Conservation (phyloP, 1,140 invertebrate species). For the Lepidurus apus region DNA sequence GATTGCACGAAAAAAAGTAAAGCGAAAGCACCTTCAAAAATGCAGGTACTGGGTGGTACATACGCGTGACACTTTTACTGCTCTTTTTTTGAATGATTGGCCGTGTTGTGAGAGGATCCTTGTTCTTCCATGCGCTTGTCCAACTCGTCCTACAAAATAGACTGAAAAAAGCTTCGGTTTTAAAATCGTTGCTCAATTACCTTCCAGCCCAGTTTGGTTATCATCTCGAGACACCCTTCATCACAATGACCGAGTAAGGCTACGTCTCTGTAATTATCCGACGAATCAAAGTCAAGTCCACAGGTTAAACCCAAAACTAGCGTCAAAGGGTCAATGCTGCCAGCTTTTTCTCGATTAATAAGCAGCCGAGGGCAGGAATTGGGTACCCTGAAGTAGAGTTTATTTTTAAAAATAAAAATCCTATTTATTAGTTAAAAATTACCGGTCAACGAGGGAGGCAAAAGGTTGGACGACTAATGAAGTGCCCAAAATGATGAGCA, state of each 20-base stretch:
- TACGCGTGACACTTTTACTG: neutral
- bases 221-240: conserved; percentile 69
- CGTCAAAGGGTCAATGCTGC: conserved; percentile 51
- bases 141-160: neutral
- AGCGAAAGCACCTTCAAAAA: conserved; percentile 3
- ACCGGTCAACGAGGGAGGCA: conserved; percentile 78
- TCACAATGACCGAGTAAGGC: conserved; percentile 82
- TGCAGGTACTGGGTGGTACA: neutral
- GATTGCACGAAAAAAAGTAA: neutral
- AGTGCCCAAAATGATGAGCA: conserved; percentile 92
- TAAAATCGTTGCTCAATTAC: conserved; percentile 41
- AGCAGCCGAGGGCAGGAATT: conserved; percentile 68
- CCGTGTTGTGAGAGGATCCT: neutral
- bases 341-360: conserved; percentile 75
- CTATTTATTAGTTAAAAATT: conserved; percentile 38
- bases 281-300: conserved; percentile 61
- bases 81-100: neutral
- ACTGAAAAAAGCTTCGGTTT: neutral
- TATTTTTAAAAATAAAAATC: conserved; percentile 23
- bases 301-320: conserved; percentile 53
- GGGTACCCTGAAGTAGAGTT: conserved; percentile 55
- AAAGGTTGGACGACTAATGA: conserved; percentile 92
- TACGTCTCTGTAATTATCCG: conserved; percentile 69
- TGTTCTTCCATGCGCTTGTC: neutral
- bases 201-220: conserved; percentile 75